A percentile compares a stretch with the other conserved stretches of the same genome.
Evolutionary conservation across 2,113 vertebrate genomes (phyloP).

Genomic region (Montifringilla adamsi): DNA sequence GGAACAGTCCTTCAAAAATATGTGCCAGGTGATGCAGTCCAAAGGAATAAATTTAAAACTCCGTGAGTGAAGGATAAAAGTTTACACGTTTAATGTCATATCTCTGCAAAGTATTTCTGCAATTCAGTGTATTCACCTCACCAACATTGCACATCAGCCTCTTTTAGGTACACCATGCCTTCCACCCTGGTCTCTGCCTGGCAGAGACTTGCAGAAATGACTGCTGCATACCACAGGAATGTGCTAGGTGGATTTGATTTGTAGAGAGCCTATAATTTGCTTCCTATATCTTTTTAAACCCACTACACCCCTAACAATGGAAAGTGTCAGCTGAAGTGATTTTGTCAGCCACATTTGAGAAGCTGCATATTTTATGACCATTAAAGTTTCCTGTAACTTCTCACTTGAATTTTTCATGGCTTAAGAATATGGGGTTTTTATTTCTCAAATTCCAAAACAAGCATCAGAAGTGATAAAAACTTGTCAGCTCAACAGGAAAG

Average conservation of each 20-base stretch:
- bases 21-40: neutral
- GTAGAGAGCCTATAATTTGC: slow-evolving; percentile 31
- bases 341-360: slow-evolving; percentile 38
- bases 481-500: neutral
- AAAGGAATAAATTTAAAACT: neutral
- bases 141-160: neutral
- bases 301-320: slow-evolving; percentile 21
- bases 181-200: neutral
- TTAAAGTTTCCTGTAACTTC: slow-evolving; percentile 28
- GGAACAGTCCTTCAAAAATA: neutral
- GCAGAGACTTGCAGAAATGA: neutral
- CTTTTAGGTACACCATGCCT: neutral
- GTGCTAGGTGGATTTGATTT: slow-evolving; percentile 14
- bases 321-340: slow-evolving; percentile 36
- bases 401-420: neutral
- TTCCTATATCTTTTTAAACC: slow-evolving; percentile 29
- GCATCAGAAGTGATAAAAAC: neutral
- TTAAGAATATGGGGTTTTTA: neutral
- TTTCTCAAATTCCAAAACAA: slow-evolving; percentile 25
- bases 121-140: neutral
- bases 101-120: neutral
- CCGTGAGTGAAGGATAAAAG: neutral
- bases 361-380: slow-evolving; percentile 21
- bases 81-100: neutral
- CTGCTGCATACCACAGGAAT: neutral